Base-by-base conservation (phyloP, 2,888 invertebrate species). In the Drosophila nr. perissopoda region DNA sequence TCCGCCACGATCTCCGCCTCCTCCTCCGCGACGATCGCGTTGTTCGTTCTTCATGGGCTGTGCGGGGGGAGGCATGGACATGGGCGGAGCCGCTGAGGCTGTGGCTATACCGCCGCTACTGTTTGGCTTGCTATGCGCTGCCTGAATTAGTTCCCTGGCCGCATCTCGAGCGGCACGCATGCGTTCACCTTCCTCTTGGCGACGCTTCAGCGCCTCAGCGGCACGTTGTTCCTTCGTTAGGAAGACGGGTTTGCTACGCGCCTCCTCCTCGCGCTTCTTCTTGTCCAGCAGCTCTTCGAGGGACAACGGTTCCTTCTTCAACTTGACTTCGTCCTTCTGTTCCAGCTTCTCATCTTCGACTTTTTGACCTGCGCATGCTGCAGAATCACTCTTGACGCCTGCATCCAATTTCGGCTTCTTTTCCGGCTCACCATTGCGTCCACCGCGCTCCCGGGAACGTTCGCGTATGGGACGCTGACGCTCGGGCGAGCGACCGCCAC, bases 251-350 rank as follows among this genome's bases (percentile, higher is more conserved):
- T 99, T 99, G 84, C 98, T 97, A 60, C 97, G 95, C 2, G 97
- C 98, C 89, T 97, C 97, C 92, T 99, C 98, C 91, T 99, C 99
- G 0, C 98, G 98, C 91, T 99, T 99, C 92, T 99, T 99, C 93
- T 98, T 99, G 0, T 98, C 97, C 56, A 99, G 94, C 48, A 99
- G 93, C 92, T 99, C 99, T 92, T 99, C 99, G 65, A 99, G 94
- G 7, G 99, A 99, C 21, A 99, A 93, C 0, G 99, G 99, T 91
- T 99, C 99, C 58, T 84, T 76, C 92, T 94, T 93, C 91, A 94
- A 36, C 38, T 75, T 79, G 2, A 13, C 29, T 3, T 79, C 79
- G 2, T n/a, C 8, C 93, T 94, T 79, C 2, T 77, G 74, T 4
- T 92, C 91, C 7, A 92, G 89, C 11, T 94, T 93, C 27, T 94